phyloP scores from a whole-genome alignment of 1,140 invertebrate genomes.

The Rhagoletis pomonella region DNA sequence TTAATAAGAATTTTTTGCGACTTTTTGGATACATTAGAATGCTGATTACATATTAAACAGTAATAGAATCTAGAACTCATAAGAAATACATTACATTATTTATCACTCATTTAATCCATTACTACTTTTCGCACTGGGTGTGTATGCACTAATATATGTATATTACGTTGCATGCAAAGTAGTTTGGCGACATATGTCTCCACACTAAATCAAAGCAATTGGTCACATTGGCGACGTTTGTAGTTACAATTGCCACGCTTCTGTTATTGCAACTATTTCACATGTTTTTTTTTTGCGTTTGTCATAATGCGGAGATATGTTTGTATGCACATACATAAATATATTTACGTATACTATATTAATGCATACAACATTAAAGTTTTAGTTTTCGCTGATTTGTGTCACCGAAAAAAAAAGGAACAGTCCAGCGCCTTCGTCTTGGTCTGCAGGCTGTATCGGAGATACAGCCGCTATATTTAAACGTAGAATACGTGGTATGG shows the following conservation, averaged over 20 bases:
- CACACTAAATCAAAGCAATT: conserved; percentile 26
- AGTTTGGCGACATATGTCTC: conserved; percentile 18
- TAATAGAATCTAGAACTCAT: no score
- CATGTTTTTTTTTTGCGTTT: neutral
- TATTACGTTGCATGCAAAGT: neutral
- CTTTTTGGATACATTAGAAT: no score
- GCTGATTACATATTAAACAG: no score
- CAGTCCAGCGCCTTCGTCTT: no score
- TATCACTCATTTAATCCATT: no score
- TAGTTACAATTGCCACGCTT: neutral
- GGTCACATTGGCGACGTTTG: neutral
- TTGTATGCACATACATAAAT: neutral
- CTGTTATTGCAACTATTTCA: neutral
- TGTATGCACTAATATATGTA: neutral
- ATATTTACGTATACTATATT: neutral
- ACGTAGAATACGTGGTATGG: no score
- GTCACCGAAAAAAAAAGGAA: conserved; percentile 6
- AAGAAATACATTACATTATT: no score
- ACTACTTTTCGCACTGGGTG: neutral
- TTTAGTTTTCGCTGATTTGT: neutral
- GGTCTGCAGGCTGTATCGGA: no score
- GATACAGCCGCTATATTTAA: no score
- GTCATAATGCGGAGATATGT: no score
- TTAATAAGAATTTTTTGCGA: no score
- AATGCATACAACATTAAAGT: neutral